Evolutionary conservation across 1,140 invertebrate species (phyloP), one percentile per base, ranked within the genome.

Genomic region (Nixonia krombeini): DNA sequence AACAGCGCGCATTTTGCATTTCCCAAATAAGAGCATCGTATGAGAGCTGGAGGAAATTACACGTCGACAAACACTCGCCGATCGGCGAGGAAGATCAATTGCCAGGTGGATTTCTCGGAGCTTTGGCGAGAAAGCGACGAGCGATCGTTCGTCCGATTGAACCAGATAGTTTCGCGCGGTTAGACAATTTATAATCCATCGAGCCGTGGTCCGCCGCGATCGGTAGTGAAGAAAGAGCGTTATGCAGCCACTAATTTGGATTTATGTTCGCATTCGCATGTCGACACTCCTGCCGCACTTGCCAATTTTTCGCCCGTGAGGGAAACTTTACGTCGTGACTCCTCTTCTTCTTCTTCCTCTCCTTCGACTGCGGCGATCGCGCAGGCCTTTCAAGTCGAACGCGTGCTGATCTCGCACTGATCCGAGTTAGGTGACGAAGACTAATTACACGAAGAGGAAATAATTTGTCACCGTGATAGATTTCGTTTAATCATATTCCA

Each of bases 241-340:
- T 55, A 62, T 44, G 38, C 26, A 37, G 37, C 42, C 50, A 44
- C 58, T 62, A 62, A 62, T 62, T 62, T 62, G 58, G 58, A 62
- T 62, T 62, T 62, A 62, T 62, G 58, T 53, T 62, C 50, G 50
- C 50, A 62, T 62, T 62, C 42, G 49, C 29, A 62, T 33, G 58
- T 55, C 58, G 46, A 16, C 50, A 25, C 33, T 51, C 40, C 17
- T 12, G 8, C 9, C 2, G 26, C 47, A 29, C 42, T 40, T 9
- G 40, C 49, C 47, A 51, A 35, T 35, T 47, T 47, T 52, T 47
- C 26, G 41, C 33, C 46, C 35, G 46, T 47, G 16, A 33, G 13
- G 23, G 23, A 41, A 51, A 47, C 50, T 45, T 25, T 29, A 46
- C 31, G 18, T 6, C 21, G n/a, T 12, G 1, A 45, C 29, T 29